A percentile compares a stretch with the other conserved stretches of the same genome.
These are phyloP conservation scores for Ascaphus truei DNA, from an alignment of 2,113 vertebrate species.

Conservation along the genomic window DNA sequence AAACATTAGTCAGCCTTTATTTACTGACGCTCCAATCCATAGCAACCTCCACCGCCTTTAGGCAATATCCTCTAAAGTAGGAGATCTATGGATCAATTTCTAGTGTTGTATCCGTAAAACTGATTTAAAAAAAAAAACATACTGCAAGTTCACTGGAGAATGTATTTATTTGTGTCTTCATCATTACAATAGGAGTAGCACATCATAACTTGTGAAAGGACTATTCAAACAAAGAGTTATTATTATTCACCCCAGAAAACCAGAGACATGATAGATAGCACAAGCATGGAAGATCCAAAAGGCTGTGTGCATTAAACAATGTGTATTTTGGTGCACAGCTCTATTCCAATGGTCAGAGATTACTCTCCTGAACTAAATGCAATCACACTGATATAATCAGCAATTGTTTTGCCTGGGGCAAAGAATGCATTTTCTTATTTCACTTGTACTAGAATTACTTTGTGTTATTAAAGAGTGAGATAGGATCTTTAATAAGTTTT, in stretches of 20 bases:
- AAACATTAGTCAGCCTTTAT: too few species aligned
- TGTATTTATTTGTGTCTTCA: not conserved
- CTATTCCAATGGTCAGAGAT: conserved; percentile 3
- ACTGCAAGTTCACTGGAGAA: too few species aligned
- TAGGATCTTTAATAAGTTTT: conserved; percentile 92
- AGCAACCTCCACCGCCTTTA: too few species aligned
- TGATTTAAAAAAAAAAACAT: too few species aligned
- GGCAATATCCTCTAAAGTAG: too few species aligned
- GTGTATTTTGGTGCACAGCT: conserved; percentile 16
- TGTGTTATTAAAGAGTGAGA: conserved; percentile 68
- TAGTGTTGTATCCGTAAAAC: too few species aligned
- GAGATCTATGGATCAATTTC: too few species aligned
- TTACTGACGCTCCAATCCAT: too few species aligned
- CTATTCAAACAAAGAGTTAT: not conserved
- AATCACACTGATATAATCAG: conserved; percentile 35
- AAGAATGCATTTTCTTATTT: conserved; percentile 51
- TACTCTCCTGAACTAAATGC: conserved; percentile 30
- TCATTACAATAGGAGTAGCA: not conserved
- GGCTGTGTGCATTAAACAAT: not conserved
- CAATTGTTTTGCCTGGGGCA: conserved; percentile 43
- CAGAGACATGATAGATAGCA: conserved; percentile 23
- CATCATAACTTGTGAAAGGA: not conserved
- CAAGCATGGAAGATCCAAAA: not conserved
- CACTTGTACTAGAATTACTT: conserved; percentile 46
- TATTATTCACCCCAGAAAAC: conserved; percentile 8